phyloP scores from a whole-genome alignment of 2,797 vertebrate genomes.

The Channa striata region DNA sequence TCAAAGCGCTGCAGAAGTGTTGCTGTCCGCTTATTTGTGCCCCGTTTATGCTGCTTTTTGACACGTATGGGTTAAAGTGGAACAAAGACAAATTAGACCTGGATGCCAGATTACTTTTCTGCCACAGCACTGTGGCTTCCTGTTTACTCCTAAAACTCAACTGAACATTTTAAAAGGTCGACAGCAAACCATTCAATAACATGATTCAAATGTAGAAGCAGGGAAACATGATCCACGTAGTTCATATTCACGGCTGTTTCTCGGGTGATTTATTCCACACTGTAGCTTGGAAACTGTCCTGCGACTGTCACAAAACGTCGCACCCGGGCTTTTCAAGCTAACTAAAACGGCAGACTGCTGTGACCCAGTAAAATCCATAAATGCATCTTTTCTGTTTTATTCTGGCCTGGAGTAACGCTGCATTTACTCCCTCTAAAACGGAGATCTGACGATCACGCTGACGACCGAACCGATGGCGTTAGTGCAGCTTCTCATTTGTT shows the following conservation, averaged over 20 bases:
- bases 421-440: too few relatives aligned
- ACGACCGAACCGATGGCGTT: too few relatives aligned
- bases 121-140: constrained; percentile 2
- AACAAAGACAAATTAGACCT: background rate
- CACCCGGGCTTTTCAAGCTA: too few relatives aligned
- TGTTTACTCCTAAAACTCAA: constrained; percentile 10
- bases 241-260: background rate
- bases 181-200: background rate
- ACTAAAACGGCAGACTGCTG: background rate
- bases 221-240: background rate
- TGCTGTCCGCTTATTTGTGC: too few relatives aligned
- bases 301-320: too few relatives aligned
- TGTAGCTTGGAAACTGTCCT: background rate
- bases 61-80: background rate
- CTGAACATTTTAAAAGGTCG: background rate
- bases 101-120: background rate
- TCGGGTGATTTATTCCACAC: constrained; percentile 2
- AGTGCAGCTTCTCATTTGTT: too few relatives aligned
- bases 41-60: background rate
- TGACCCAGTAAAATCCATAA: too few relatives aligned
- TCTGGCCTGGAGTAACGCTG: too few relatives aligned
- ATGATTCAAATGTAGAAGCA: background rate
- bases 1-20: too few relatives aligned
- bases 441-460: too few relatives aligned
- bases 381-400: too few relatives aligned